Evolutionary conservation across 2,888 invertebrate species (phyloP).

Genomic region (Asteroscopus sphinx): DNA sequence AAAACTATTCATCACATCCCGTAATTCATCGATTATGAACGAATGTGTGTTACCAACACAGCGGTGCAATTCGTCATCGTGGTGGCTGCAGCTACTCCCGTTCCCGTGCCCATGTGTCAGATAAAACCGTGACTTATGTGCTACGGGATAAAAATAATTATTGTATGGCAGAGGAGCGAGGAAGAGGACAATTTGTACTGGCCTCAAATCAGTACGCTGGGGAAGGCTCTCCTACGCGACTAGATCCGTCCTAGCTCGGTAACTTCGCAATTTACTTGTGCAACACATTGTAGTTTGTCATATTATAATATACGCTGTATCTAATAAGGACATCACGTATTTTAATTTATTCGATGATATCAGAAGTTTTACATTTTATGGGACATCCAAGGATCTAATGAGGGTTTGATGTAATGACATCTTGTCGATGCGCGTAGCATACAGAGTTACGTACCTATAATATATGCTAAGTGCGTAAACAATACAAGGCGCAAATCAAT

Average conservation of each 20-base stretch:
- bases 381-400: constrained; percentile 5
- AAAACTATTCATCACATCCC: constrained; percentile 47
- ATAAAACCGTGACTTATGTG: constrained; percentile 74
- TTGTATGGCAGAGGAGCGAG: constrained; percentile 73
- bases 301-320: constrained; percentile 22
- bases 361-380: constrained; percentile 25
- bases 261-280: constrained; percentile 70
- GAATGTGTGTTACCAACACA: constrained; percentile 51
- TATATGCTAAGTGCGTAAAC: not conserved
- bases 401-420: constrained; percentile 9
- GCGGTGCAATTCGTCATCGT: constrained; percentile 74
- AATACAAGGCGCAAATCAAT: constrained; percentile 31
- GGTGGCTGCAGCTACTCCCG: constrained; percentile 70
- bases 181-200: constrained; percentile 87
- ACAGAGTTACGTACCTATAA: not conserved
- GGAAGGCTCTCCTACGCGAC: constrained; percentile 83
- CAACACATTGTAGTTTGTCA: constrained; percentile 52
- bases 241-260: constrained; percentile 76
- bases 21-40: constrained; percentile 49
- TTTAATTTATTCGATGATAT: constrained; percentile 43
- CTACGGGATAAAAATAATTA: constrained; percentile 78
- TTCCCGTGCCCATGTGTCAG: constrained; percentile 69
- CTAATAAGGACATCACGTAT: constrained; percentile 24
- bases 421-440: constrained; percentile 19
- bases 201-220: constrained; percentile 87